phyloP scores from a whole-genome alignment of 2,113 vertebrate species.

The Triplophysa siluroides region DNA sequence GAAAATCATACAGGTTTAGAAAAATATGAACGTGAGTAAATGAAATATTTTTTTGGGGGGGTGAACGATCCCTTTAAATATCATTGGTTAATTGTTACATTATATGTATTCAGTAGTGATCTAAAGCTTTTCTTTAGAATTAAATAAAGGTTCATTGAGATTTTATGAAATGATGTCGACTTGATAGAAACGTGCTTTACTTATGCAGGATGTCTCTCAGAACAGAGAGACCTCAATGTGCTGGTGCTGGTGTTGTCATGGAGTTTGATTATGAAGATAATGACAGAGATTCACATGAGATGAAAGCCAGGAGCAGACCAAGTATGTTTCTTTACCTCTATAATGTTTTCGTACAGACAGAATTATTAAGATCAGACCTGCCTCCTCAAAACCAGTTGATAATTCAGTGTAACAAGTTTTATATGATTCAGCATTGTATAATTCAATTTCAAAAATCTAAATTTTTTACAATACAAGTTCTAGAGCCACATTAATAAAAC shows the following conservation, averaged over 20 bases:
- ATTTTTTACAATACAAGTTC: not conserved
- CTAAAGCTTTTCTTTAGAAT: not conserved
- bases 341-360: not conserved
- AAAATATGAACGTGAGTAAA: no score
- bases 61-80: no score
- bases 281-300: conserved; percentile 58
- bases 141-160: not conserved
- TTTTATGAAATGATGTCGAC: no score
- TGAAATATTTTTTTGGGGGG: no score
- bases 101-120: no score
- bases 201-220: conserved; percentile 67
- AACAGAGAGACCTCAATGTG: conserved; percentile 64
- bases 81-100: no score
- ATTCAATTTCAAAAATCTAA: not conserved
- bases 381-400: not conserved
- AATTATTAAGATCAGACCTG: not conserved
- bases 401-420: not conserved
- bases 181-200: not conserved
- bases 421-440: not conserved
- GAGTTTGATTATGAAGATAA: conserved; percentile 68
- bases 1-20: no score
- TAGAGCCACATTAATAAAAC: not conserved
- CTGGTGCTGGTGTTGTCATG: conserved; percentile 65
- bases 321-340: conserved; percentile 57
- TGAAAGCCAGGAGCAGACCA: conserved; percentile 62